Evolutionary conservation across 2,888 invertebrate genomes (phyloP), one percentile per base, ranked within the genome.

Genomic region (Lissonota sp.): DNA sequence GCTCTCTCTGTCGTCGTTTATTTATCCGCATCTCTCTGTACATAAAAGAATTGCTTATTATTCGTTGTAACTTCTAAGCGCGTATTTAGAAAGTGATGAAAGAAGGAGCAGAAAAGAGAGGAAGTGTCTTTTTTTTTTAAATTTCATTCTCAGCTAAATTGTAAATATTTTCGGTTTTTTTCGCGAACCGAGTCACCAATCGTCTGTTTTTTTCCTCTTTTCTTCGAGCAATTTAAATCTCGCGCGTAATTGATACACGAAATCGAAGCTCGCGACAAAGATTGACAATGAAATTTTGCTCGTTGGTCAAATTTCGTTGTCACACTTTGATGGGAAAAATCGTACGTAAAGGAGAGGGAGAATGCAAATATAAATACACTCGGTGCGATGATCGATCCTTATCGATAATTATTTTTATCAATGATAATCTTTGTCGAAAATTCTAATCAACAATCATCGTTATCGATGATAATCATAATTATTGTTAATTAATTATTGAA

Each of bases 21-120:
- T 83, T 85, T 84, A 82, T 84, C 80, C 76, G 77, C 63, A 76
- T 83, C 79, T 26, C 26, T 83, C 73, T 86, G 86, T 86, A 85
- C 42, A 85, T 86, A 86, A 44, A 70, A 72, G 66, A 72, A 73
- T 75, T 80, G 71, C 80, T 78, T 83, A 78, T 84, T 82, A 84
- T 77, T 80, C 75, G 80, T 79, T 75, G 26, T 26, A 79, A 78
- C 64, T 71, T 51, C 55, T 78, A 73, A 80, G 79, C 75, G 72
- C 79, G 67, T 77, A 73, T 70, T 26, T 75, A 82, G 70, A 55
- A 70, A 39, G 57, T 60, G 44, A 70, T 12, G 55, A 12, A 58
- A 42, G 37, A 64, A 73, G 51, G n/a, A 69, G 39, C 40, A 46
- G 39, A 37, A 12, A n/a, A 14, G 6, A 60, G n/a, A n/a, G n/a